Conservation (phyloP, 2,888 invertebrate species). For the Microdon myrmicae region DNA sequence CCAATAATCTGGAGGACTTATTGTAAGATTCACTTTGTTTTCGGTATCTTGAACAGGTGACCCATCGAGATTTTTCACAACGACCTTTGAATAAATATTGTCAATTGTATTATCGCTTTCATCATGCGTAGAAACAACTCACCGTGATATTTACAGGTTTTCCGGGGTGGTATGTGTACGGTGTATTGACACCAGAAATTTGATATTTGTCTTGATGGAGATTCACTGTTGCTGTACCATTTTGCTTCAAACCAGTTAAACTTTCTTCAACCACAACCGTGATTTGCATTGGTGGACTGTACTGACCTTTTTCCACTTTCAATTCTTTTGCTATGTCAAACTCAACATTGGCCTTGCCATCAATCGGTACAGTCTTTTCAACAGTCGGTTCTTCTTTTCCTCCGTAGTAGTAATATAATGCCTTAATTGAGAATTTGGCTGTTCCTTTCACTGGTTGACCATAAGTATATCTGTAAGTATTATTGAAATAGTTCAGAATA, state of each 20-base stretch:
- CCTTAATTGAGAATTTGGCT: slow-evolving; percentile 81
- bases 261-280: slow-evolving; percentile 92
- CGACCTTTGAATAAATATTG: slow-evolving; percentile 67
- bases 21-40: slow-evolving; percentile 68
- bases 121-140: no score
- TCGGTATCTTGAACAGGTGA: slow-evolving; percentile 72
- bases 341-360: slow-evolving; percentile 75
- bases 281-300: slow-evolving; percentile 65
- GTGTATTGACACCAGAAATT: slow-evolving; percentile 80
- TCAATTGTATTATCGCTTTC: neutral
- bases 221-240: slow-evolving; percentile 77
- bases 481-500: neutral
- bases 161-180: slow-evolving; percentile 89
- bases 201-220: slow-evolving; percentile 82
- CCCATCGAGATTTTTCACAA: slow-evolving; percentile 77
- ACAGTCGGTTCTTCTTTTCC: slow-evolving; percentile 55
- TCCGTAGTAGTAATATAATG: slow-evolving; percentile 64
- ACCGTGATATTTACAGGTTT: slow-evolving; percentile 85
- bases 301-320: slow-evolving; percentile 72
- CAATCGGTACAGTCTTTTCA: slow-evolving; percentile 76
- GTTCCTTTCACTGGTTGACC: slow-evolving; percentile 89
- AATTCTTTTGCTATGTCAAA: slow-evolving; percentile 78
- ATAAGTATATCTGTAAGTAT: slow-evolving; percentile 83
- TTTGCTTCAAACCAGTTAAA: slow-evolving; percentile 83
- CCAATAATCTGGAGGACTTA: slow-evolving; percentile 51